Evolutionary conservation across 2,113 vertebrate genomes (phyloP).

Genomic region (Narcine bancroftii): DNA sequence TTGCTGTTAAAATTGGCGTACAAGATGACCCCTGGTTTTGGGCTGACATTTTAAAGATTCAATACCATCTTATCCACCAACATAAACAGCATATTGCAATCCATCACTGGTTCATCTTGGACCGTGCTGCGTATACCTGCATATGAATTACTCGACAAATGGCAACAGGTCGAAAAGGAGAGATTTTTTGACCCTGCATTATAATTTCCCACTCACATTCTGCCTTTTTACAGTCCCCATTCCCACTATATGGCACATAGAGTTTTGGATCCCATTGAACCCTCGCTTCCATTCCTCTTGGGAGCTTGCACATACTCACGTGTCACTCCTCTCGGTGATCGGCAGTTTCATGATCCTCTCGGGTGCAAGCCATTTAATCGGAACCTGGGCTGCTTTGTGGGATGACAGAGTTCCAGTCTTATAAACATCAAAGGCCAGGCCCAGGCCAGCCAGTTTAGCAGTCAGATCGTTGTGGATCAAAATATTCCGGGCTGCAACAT

Average conservation of each 20-base stretch:
- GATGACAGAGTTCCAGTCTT: slow-evolving; percentile 42
- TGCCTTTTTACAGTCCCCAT: neutral
- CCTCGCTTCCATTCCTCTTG: neutral
- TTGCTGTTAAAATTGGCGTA: no score
- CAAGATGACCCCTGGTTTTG: no score
- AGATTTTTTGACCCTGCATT: no score
- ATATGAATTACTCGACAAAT: neutral
- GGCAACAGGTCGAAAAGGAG: no score
- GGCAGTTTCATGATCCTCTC: slow-evolving; percentile 52
- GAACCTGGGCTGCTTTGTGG: slow-evolving; percentile 46
- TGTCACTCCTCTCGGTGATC: slow-evolving; percentile 52
- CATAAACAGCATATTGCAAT: no score
- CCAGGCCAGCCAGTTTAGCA: slow-evolving; percentile 52
- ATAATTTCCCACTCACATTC: neutral
- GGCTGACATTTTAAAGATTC: no score
- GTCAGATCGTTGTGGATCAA: slow-evolving; percentile 51
- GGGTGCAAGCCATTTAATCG: slow-evolving; percentile 58
- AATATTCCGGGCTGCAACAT: slow-evolving; percentile 55
- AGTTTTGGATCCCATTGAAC: neutral
- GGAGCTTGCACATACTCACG: slow-evolving; percentile 47
- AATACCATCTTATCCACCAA: no score
- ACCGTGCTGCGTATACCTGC: no score
- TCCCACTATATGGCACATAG: no score
- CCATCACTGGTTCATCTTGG: neutral
- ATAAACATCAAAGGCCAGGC: slow-evolving; percentile 48